Percentiles rank a stretch among this genome's conserved stretches.
phyloP scores from a whole-genome alignment of 2,113 vertebrate genomes.

The Callionymus lyra region DNA sequence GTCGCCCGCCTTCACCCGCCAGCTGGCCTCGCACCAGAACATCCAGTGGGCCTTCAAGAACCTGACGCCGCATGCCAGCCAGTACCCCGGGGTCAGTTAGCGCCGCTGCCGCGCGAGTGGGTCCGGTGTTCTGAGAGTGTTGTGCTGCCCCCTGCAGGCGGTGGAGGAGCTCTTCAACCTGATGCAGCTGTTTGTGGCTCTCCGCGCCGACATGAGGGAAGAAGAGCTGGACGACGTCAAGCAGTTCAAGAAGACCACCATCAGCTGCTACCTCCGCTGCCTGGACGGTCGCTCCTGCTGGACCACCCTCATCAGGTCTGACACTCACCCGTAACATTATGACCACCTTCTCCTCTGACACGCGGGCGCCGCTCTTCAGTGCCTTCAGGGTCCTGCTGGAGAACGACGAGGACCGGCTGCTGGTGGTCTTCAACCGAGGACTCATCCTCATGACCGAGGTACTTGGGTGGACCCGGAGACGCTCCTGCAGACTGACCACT shows the following conservation, averaged over 20 bases:
- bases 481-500: background rate
- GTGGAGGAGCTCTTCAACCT: conserved; percentile 97
- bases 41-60: conserved; percentile 99
- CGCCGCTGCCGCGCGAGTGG: no score
- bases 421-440: conserved; percentile 96
- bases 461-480: conserved; percentile 9
- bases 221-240: conserved; percentile 94
- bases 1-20: conserved; percentile 88
- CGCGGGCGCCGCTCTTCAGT: conserved; percentile 67
- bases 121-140: no score
- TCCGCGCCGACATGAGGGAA: conserved; percentile 91
- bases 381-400: conserved; percentile 98
- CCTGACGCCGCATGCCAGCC: conserved; percentile 96
- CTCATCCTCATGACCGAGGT: conserved; percentile 98
- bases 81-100: conserved; percentile 86
- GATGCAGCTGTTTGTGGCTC: conserved; percentile 97
- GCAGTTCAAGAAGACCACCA: conserved; percentile 98
- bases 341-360: background rate
- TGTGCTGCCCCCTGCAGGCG: conserved; percentile 70
- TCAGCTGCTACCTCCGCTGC: conserved; percentile 97
- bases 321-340: background rate
- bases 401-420: conserved; percentile 94
- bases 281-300: conserved; percentile 97
- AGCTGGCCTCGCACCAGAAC: conserved; percentile 96
- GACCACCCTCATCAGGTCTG: conserved; percentile 94